phyloP scores from a whole-genome alignment of 2,888 invertebrate genomes.

The Agrenia bidenticulata region DNA sequence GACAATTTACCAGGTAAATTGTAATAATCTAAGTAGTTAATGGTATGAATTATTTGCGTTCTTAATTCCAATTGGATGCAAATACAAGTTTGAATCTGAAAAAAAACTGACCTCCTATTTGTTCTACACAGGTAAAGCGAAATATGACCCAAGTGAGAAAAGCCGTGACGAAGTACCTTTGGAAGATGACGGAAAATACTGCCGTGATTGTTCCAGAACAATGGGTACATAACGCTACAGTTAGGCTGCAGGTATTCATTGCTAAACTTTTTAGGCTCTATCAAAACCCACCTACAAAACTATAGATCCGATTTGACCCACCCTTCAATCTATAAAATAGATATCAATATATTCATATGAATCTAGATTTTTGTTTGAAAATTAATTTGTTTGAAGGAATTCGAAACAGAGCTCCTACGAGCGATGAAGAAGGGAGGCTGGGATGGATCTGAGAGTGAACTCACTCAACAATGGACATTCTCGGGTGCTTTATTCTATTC shows the following conservation, averaged over 20 bases:
- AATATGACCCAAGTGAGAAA: slow-evolving; percentile 71
- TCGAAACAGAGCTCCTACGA: slow-evolving; percentile 71
- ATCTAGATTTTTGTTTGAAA: background rate
- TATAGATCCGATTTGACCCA: too few species aligned
- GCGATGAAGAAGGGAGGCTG: slow-evolving; percentile 82
- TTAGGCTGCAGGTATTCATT: slow-evolving; percentile 59
- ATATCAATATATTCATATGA: background rate
- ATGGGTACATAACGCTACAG: slow-evolving; percentile 72
- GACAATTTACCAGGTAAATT: background rate
- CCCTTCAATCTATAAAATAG: too few species aligned
- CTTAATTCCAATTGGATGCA: too few species aligned
- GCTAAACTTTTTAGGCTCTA: too few species aligned
- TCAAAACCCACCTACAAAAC: too few species aligned
- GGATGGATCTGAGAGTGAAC: slow-evolving; percentile 56
- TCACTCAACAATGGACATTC: slow-evolving; percentile 76
- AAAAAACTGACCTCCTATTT: background rate
- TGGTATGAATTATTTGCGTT: too few species aligned
- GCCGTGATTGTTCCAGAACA: slow-evolving; percentile 69
- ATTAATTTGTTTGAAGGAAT: slow-evolving; percentile 55
- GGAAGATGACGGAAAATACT: slow-evolving; percentile 68
- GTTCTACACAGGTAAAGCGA: slow-evolving; percentile 66
- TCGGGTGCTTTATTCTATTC: slow-evolving; percentile 92
- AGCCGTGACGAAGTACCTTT: slow-evolving; percentile 75
- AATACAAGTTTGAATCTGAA: background rate
- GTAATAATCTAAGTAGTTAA: too few species aligned